A percentile compares a stretch with the other conserved stretches of the same genome.
Evolutionary conservation across 2,113 vertebrate genomes (phyloP).

Genomic region (Coreoperca whiteheadi): DNA sequence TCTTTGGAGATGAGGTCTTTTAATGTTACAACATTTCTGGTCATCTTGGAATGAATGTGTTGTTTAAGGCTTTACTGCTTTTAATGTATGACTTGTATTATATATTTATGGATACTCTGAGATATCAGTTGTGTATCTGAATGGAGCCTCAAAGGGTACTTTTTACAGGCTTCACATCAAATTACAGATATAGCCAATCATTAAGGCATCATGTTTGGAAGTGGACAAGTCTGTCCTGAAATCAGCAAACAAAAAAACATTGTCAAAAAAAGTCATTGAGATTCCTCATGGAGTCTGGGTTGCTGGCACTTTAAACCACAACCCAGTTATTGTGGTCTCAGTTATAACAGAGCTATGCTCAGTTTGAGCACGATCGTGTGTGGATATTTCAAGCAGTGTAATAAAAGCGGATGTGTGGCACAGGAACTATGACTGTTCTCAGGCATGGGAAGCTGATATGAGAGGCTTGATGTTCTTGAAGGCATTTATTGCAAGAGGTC

Average conservation of each 20-base stretch:
- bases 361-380: conserved; percentile 51
- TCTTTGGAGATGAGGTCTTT: neutral
- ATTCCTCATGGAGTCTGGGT: conserved; percentile 23
- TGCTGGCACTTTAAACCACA: conserved; percentile 24
- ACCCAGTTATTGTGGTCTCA: conserved; percentile 40
- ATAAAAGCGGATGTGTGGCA: conserved; percentile 59
- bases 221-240: neutral
- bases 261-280: conserved; percentile 2
- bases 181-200: neutral
- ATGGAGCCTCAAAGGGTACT: neutral
- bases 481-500: conserved; percentile 70
- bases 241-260: neutral
- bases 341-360: conserved; percentile 45
- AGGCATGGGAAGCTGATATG: conserved; percentile 60
- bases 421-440: conserved; percentile 51
- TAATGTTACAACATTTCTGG: neutral
- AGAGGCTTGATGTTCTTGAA: conserved; percentile 61
- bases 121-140: neutral
- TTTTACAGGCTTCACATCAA: neutral
- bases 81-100: neutral
- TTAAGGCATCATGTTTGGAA: neutral
- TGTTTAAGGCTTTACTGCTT: too few relatives aligned
- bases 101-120: neutral
- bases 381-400: conserved; percentile 67
- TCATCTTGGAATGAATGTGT: neutral